Evolutionary conservation across 2,113 vertebrate species (phyloP).

Genomic region (Suricata suricatta): DNA sequence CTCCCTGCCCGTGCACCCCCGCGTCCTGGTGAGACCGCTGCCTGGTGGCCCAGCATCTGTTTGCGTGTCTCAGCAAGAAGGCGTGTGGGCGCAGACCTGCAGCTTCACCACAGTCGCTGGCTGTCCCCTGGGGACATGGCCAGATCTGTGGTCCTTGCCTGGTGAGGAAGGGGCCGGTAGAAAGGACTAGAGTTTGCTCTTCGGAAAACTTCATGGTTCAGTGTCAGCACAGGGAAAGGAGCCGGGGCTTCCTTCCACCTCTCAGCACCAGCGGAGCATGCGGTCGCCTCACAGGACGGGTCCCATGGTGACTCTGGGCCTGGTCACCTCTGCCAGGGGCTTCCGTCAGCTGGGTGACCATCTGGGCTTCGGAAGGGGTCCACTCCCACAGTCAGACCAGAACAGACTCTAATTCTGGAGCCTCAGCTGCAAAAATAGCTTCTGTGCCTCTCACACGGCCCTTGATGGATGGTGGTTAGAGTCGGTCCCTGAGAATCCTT

Average conservation of each 20-base stretch:
- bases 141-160: not conserved
- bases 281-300: not conserved
- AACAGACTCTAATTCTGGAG: not conserved
- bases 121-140: not conserved
- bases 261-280: rapidly evolving
- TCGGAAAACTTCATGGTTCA: not conserved
- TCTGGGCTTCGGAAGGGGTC: not conserved
- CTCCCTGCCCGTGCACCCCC: not conserved
- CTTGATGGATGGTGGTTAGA: not conserved
- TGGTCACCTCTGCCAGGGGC: not conserved
- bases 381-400: not conserved
- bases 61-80: not conserved
- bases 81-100: too few species aligned
- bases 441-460: not conserved
- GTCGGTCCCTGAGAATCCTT: not conserved
- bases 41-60: not conserved
- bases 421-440: not conserved
- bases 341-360: not conserved
- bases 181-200: not conserved
- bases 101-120: not conserved
- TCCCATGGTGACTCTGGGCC: not conserved
- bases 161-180: not conserved
- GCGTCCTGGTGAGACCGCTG: too few species aligned
- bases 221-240: not conserved
- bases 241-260: not conserved